Percentiles rank a stretch among this genome's conserved stretches.
These are phyloP conservation scores for Habropoda laboriosa DNA, from an alignment of 1,140 invertebrate species.

Conservation along the genomic window DNA sequence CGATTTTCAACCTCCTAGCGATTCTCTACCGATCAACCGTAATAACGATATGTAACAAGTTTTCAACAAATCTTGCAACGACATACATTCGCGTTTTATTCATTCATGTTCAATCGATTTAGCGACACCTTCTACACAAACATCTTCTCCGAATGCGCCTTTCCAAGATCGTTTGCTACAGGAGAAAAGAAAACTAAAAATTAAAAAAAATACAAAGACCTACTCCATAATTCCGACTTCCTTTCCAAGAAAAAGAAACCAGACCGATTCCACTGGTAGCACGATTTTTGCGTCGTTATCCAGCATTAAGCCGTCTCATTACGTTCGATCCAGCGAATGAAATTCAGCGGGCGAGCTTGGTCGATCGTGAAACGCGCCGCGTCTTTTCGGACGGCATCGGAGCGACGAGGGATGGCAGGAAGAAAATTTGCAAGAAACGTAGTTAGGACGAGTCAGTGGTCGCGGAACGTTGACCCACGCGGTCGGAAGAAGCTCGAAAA, in stretches of 20 bases:
- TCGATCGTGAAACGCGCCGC: neutral
- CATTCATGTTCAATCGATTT: too few species aligned
- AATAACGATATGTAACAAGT: too few species aligned
- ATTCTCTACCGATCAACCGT: too few species aligned
- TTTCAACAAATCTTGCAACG: too few species aligned
- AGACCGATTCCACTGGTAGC: neutral
- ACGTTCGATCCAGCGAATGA: neutral
- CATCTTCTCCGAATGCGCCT: too few species aligned
- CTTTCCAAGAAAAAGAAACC: neutral
- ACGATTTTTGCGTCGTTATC: neutral
- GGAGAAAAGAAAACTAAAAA: neutral
- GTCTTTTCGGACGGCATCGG: neutral
- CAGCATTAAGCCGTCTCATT: neutral
- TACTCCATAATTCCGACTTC: neutral
- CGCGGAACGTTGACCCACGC: constrained; percentile 51
- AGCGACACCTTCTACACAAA: too few species aligned
- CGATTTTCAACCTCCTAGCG: too few species aligned
- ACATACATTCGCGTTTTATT: too few species aligned
- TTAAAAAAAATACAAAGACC: neutral
- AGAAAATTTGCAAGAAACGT: constrained; percentile 60
- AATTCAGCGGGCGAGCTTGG: neutral
- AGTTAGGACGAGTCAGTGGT: constrained; percentile 36
- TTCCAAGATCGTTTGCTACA: neutral
- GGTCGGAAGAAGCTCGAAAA: constrained; percentile 28
- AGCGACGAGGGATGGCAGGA: neutral